These are phyloP conservation scores for Hippocampus zosterae DNA, from an alignment of 2,113 vertebrate species.

Conservation along the genomic window DNA sequence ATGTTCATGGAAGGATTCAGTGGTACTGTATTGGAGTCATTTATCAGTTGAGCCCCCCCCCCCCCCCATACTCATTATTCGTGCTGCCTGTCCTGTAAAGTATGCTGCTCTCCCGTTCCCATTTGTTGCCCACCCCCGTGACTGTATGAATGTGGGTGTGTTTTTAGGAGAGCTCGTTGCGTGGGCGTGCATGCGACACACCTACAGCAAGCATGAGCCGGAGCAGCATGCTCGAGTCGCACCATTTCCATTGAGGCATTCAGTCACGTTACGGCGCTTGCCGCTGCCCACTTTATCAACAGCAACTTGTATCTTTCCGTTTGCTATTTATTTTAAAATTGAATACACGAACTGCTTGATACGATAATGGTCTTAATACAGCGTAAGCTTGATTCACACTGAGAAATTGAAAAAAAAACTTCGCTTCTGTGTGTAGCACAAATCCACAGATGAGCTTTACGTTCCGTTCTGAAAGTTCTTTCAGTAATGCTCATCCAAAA, in stretches of 20 bases:
- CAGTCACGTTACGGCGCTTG: conserved; percentile 1
- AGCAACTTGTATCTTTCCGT: not conserved
- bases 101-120: not conserved
- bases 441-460: not conserved
- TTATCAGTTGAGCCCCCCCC: too few relatives aligned
- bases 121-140: not conserved
- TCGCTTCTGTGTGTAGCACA: too few relatives aligned
- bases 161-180: conserved; percentile 24
- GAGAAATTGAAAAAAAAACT: not conserved
- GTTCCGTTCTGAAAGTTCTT: not conserved
- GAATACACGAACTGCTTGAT: too few relatives aligned
- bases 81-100: not conserved
- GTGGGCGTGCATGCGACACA: conserved; percentile 57
- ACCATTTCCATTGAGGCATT: not conserved
- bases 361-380: too few relatives aligned
- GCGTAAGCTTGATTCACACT: not conserved
- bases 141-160: conserved; percentile 49
- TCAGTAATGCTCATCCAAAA: not conserved
- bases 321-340: not conserved
- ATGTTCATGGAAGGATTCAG: too few relatives aligned
- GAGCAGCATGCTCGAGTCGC: conserved; percentile 23
- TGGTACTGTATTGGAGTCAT: too few relatives aligned
- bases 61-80: too few relatives aligned
- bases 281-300: not conserved
- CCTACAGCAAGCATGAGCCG: conserved; percentile 59